Conservation (phyloP, 1,140 invertebrate genomes). For the Ceratosolen solmsi region DNA sequence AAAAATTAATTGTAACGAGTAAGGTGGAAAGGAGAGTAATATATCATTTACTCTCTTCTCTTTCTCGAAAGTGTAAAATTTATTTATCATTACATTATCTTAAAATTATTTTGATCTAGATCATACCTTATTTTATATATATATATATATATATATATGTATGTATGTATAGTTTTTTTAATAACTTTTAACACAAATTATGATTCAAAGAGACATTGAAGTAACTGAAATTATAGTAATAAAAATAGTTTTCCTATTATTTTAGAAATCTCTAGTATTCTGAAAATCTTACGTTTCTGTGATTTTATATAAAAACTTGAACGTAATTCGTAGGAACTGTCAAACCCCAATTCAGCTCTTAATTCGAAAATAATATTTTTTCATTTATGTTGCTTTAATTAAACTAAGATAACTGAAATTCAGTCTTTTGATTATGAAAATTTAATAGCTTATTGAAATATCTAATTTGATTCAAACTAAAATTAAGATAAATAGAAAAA, state of each 20-base stretch:
- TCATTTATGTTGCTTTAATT: neutral
- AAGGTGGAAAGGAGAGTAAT: neutral
- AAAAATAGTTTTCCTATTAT: conserved; percentile 36
- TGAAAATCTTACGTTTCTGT: neutral
- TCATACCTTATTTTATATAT: no score
- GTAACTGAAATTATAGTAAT: conserved; percentile 30
- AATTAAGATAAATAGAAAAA: no score
- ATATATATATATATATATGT: no score
- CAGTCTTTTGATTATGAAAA: neutral
- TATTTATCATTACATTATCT: no score
- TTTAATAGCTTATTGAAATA: no score
- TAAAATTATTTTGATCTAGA: no score
- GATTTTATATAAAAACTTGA: neutral
- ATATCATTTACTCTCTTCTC: neutral
- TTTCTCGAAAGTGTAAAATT: neutral
- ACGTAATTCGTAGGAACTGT: conserved; percentile 36
- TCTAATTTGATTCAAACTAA: no score
- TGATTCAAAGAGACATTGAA: conserved; percentile 18
- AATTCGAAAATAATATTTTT: neutral
- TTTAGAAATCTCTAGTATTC: conserved; percentile 8
- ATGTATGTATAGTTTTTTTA: no score
- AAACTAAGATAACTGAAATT: neutral
- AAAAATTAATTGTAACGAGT: neutral
- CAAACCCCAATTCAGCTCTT: conserved; percentile 22
- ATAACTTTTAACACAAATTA: neutral